A percentile compares a stretch with the other conserved stretches of the same genome.
phyloP scores from a whole-genome alignment of 2,113 vertebrate species.

The Carettochelys insculpta region DNA sequence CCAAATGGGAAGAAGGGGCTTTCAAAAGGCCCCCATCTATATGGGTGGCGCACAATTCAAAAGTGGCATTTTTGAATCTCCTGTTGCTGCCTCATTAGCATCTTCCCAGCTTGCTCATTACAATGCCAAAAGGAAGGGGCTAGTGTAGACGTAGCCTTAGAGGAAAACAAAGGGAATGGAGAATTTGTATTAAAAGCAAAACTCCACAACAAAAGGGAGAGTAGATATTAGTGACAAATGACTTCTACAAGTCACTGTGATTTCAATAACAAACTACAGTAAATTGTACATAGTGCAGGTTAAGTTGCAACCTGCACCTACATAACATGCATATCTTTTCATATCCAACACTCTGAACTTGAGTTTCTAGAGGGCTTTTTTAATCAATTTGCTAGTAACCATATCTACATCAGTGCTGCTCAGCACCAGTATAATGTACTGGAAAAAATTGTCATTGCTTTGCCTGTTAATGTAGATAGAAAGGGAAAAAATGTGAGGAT shows the following conservation, averaged over 20 bases:
- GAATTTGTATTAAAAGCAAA: background rate
- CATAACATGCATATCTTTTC: background rate
- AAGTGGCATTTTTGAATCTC: too few species aligned
- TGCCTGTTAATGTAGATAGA: constrained; percentile 63
- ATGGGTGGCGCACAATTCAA: too few species aligned
- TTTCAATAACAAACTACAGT: constrained; percentile 32
- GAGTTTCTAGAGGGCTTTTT: constrained; percentile 19
- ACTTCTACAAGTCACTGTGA: background rate
- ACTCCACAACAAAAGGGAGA: background rate
- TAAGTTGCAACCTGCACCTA: constrained; percentile 40
- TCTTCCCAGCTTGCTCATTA: too few species aligned
- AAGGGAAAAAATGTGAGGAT: constrained; percentile 49
- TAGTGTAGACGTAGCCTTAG: too few species aligned
- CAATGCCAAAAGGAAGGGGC: too few species aligned
- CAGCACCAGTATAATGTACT: constrained; percentile 45
- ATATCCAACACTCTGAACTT: constrained; percentile 13
- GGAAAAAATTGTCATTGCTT: constrained; percentile 55
- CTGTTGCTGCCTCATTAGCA: too few species aligned
- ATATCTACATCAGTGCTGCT: constrained; percentile 9
- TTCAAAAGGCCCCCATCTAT: too few species aligned
- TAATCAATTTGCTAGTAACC: constrained; percentile 49
- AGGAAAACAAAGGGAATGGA: background rate
- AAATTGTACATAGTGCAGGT: constrained; percentile 24
- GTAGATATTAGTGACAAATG: background rate
- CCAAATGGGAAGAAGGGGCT: too few species aligned